Evolutionary conservation across 2,797 vertebrate genomes (phyloP).

Genomic region (Microctenopoma lineatum): DNA sequence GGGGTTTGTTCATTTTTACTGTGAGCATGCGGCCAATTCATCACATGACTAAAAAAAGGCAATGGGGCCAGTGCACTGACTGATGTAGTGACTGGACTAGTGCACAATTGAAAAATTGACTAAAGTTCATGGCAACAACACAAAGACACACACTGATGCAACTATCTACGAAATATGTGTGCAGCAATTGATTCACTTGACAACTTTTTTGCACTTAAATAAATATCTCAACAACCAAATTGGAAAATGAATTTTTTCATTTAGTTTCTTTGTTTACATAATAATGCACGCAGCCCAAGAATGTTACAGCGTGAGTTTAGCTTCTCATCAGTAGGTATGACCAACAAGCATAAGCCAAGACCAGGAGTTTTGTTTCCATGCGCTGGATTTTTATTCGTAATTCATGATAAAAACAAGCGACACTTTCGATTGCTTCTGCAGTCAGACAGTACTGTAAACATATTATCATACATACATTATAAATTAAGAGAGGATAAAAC

Average conservation of each 20-base stretch:
- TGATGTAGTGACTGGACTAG: conserved; percentile 2
- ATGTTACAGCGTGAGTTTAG: not conserved
- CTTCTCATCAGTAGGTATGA: not conserved
- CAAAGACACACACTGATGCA: not conserved
- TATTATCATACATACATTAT: conserved; percentile 40
- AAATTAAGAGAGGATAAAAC: conserved; percentile 53
- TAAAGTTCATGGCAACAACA: not conserved
- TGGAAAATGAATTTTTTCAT: too few species aligned
- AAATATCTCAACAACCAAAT: too few species aligned
- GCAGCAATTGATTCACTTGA: not conserved
- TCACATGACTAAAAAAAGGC: conserved; percentile 15
- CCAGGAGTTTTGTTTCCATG: conserved; percentile 54
- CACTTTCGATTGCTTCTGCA: conserved; percentile 46
- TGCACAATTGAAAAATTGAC: not conserved
- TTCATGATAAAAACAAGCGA: conserved; percentile 62
- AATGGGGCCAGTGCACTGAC: conserved; percentile 4
- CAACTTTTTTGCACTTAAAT: too few species aligned
- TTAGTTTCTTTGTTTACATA: too few species aligned
- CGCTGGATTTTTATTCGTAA: conserved; percentile 56
- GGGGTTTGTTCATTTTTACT: conserved; percentile 75
- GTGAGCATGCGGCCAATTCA: conserved; percentile 34
- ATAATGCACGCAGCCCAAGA: too few species aligned
- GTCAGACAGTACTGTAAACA: conserved; percentile 58
- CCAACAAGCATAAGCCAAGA: conserved; percentile 9
- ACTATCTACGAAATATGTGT: not conserved